Base-by-base conservation (phyloP, 2,113 vertebrate genomes). In the Chamaetylas fuelleborni region DNA sequence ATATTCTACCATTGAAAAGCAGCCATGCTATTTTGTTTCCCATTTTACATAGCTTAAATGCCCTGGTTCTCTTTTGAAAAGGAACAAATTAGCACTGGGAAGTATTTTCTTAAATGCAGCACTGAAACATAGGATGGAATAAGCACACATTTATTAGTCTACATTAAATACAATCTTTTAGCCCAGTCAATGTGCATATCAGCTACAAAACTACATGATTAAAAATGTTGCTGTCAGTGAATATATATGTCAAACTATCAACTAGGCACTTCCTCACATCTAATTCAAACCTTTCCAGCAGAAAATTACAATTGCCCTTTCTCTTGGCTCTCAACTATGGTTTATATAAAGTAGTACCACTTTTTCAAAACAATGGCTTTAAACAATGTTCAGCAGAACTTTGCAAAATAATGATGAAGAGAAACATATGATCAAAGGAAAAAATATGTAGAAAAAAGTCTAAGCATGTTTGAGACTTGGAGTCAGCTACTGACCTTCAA, bases 401-500 rank as follows among this genome's bases (percentile, higher is more conserved):
- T 84, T 60, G 69, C 53, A 81, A 93, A 91, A 91, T 71, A 89
- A 62, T 64, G 51, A 84, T 61, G 70, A 92, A 87, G 47, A 92
- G 86, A 94, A 95, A 86, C 4, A 17, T 74, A 84, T 11, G 73
- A 94, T 94, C 80, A 95, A 97, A 94, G 82, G 76, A 58, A 86
- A 94, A 90, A 93, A 56, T 16, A 51, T 1, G 5, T 31, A 81
- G 47, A 69, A 61, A 87, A 81, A 74, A 15, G 15, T 50, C 83
- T 71, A 61, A 91, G 92, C 43, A 64, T 88, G 50, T 90, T 72
- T 85, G 84, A 92, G 89, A 76, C 86, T 87, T 72, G 57, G 86
- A 93, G 31, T 81, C 86, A 87, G 86, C 47, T 81, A 89, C 69
- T 97, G 95, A 96, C 96, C 95, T 96, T 93, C 93, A 95, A 94